Base-by-base conservation (phyloP, 64 coral and sea anemone genomes). In the Pocillopora verrucosa region DNA sequence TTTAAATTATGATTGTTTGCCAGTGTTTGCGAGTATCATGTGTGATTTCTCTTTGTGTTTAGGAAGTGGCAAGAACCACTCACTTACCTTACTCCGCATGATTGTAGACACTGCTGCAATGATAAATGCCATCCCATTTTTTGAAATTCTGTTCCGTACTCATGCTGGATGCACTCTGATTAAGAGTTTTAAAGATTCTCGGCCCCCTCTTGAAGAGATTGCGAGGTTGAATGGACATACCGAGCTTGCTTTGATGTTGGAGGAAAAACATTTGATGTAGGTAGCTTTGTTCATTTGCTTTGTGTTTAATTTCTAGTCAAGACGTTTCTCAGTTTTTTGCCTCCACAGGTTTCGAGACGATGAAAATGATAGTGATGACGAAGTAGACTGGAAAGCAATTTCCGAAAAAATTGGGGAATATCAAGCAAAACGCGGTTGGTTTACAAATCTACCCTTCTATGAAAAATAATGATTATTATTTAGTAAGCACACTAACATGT, bases 351-450 rank as follows among this genome's bases (percentile, higher is more conserved):
- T 58, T 58, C 5, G 51, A 25, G 45, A 78, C 12, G 41, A 59
- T 78, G 76, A 78, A 78, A 78, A 45, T 78, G 76, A 78, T 56
- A 78, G 76, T 7, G 76, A 78, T 59, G 76, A 78, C 16, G 76
- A 78, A 78, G 76, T 78, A 24, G 76, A 78, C 25, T 78, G 76
- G 76, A 20, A 10, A 78, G 45, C 76, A 13, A 19, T 78, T 57
- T 41, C 76, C 56, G 59, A 78, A 14, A 56, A 41, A 78, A 19
- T 22, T 13, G n/a, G 20, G 17, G 45, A 78, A 19, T 57, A 58
- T 11, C 76, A 58, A 78, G 12, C 19, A 58, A 16, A 17, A 59
- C 22, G n/a, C 10, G 76, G 76, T 78, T 78, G 17, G 65, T 22
- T n/a, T 60, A 60, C n/a, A n/a, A n/a, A n/a, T n/a, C n/a, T n/a